Evolutionary conservation across 53 echinoderm and acorn worm species (phyloP).

Genomic region (Luidia sarsii): DNA sequence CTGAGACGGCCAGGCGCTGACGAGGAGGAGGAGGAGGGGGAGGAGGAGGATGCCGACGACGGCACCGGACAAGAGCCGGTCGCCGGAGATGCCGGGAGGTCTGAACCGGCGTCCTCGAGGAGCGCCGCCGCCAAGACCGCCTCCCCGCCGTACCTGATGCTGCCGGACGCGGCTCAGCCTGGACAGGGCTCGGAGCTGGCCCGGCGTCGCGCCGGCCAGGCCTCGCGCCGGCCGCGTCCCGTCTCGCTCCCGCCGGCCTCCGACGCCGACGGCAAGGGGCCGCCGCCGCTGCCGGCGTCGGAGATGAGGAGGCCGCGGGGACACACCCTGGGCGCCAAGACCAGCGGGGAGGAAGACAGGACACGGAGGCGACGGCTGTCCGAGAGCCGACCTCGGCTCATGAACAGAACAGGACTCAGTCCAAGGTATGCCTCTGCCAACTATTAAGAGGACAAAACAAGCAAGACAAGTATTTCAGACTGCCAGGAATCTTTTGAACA

Average conservation of each 20-base stretch:
- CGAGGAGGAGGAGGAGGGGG: not conserved
- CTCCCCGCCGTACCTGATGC: not conserved
- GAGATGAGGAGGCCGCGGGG: constrained; percentile 59
- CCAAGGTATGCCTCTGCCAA: too few species aligned
- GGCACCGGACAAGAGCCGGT: not conserved
- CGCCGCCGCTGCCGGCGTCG: not conserved
- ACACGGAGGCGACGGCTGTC: constrained; percentile 50
- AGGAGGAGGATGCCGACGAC: not conserved
- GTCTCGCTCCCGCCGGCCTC: constrained; percentile 33
- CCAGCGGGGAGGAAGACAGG: constrained; percentile 8
- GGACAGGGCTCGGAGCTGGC: not conserved
- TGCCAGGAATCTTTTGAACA: too few species aligned
- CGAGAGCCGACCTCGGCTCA: constrained; percentile 53
- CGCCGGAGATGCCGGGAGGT: not conserved
- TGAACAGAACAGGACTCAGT: constrained; percentile 70
- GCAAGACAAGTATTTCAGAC: too few species aligned
- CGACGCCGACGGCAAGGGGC: constrained; percentile 19
- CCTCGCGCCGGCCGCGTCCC: not conserved
- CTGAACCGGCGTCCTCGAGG: not conserved
- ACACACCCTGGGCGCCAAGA: constrained; percentile 70
- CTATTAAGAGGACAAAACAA: too few species aligned
- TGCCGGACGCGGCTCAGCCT: not conserved
- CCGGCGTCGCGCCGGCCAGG: constrained; percentile 6
- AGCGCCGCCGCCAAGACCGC: not conserved
- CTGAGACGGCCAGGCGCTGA: not conserved